phyloP scores from a whole-genome alignment of 2,797 vertebrate species.

The Alca torda region DNA sequence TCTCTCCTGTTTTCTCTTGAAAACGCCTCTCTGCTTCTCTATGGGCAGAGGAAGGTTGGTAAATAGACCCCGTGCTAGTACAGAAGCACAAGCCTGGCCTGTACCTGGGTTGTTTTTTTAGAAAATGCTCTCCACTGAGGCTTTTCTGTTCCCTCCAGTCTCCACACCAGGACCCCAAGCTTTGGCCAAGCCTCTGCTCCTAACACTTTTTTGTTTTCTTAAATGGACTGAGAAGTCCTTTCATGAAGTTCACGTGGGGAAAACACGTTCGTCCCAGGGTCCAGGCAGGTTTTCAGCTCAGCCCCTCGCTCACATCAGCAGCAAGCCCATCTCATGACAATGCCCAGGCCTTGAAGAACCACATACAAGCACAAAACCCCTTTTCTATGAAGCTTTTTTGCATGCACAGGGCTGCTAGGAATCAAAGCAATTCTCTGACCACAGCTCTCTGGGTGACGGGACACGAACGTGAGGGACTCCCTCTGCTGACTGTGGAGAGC shows the following conservation, averaged over 20 bases:
- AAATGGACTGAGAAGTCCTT: conserved; percentile 60
- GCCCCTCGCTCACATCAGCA: neutral
- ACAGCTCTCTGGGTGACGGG: neutral
- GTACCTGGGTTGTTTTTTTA: conserved; percentile 37
- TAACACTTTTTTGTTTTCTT: conserved; percentile 67
- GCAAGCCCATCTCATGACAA: neutral
- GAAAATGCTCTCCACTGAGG: conserved; percentile 61
- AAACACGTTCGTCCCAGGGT: neutral
- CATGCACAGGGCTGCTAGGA: neutral
- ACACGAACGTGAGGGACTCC: neutral
- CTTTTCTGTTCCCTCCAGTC: conserved; percentile 58
- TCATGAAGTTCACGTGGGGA: conserved; percentile 55
- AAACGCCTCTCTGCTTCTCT: neutral
- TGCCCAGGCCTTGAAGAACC: neutral
- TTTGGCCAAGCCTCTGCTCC: conserved; percentile 60
- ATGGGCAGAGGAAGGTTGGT: neutral
- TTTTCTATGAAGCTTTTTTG: neutral
- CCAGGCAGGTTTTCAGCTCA: neutral
- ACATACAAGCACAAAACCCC: rapidly evolving
- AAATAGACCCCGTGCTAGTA: neutral
- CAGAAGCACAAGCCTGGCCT: conserved; percentile 49
- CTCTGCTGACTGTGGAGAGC: neutral
- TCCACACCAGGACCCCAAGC: neutral
- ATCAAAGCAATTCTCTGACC: neutral
- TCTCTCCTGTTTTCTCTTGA: neutral